These are phyloP conservation scores for Amaurobius ferox DNA, from an alignment of 2,888 invertebrate genomes.

Conservation along the genomic window DNA sequence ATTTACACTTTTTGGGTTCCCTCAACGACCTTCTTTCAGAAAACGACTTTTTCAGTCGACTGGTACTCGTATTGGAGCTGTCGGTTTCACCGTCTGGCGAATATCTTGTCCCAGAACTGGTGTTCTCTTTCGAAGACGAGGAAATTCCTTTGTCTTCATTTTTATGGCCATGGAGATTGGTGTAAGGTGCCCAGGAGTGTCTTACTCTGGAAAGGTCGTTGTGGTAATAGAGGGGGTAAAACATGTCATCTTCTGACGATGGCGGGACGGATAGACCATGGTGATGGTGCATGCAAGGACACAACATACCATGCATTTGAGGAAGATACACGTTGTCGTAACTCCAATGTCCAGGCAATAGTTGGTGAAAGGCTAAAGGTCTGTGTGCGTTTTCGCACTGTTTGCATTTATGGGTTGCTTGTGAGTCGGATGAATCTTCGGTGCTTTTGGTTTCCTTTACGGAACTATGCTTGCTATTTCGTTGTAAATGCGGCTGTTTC, in stretches of 20 bases:
- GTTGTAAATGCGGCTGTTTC: constrained; percentile 18
- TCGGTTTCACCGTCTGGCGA: constrained; percentile 60
- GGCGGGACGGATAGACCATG: constrained; percentile 21
- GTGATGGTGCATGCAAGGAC: constrained; percentile 40
- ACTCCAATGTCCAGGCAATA: constrained; percentile 67
- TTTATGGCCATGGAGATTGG: neutral
- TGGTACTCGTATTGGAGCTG: neutral
- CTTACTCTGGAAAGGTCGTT: constrained; percentile 42
- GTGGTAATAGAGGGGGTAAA: constrained; percentile 58
- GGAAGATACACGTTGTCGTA: constrained; percentile 70
- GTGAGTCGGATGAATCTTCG: constrained; percentile 34
- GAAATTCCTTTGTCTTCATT: constrained; percentile 26
- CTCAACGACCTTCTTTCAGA: constrained; percentile 52
- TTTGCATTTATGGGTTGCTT: constrained; percentile 44
- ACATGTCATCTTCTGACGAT: constrained; percentile 51
- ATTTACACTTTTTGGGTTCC: constrained; percentile 66
- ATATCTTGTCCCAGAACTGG: constrained; percentile 12
- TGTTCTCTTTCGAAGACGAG: constrained; percentile 21
- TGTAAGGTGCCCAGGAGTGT: constrained; percentile 63
- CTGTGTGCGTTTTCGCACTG: constrained; percentile 49
- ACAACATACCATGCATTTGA: constrained; percentile 44
- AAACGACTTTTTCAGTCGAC: constrained; percentile 38
- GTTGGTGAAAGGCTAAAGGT: constrained; percentile 58
- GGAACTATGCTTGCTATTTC: constrained; percentile 12
- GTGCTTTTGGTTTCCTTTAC: constrained; percentile 35